A percentile compares a stretch with the other conserved stretches of the same genome.
Conservation (phyloP, 35 echinoderm and acorn worm genomes). For the Ptychodera flava region DNA sequence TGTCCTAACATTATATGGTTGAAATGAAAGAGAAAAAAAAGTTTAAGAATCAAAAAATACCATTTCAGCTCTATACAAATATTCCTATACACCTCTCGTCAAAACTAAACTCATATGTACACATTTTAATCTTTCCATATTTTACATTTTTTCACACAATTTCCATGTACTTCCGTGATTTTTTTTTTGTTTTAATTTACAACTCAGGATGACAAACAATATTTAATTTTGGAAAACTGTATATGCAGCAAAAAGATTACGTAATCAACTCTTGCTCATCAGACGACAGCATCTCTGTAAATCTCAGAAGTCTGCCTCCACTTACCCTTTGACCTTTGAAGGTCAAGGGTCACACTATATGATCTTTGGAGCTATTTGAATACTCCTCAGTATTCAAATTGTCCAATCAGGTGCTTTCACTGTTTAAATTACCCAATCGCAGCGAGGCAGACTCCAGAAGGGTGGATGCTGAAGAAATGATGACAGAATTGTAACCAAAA, state of each 20-base stretch:
- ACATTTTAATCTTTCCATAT: neutral
- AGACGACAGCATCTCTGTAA: neutral
- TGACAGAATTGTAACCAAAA: neutral
- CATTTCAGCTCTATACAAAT: neutral
- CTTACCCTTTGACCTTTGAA: neutral
- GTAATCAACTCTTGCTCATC: neutral
- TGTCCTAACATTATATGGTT: too few relatives aligned
- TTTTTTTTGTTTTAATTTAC: neutral
- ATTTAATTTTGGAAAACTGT: neutral
- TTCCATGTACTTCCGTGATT: neutral
- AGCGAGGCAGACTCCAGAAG: neutral
- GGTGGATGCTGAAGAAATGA: neutral
- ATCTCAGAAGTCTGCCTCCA: neutral
- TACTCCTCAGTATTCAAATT: neutral
- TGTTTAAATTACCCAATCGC: neutral
- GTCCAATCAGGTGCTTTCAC: neutral
- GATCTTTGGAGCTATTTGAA: neutral
- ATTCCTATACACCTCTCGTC: neutral
- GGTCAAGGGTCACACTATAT: neutral
- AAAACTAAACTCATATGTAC: neutral
- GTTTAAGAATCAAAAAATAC: too few relatives aligned
- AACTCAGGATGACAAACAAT: neutral
- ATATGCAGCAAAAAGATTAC: neutral
- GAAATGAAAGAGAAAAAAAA: too few relatives aligned
- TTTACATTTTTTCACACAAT: neutral